Evolutionary conservation across 2,113 vertebrate species (phyloP).

Genomic region (Cygnus buccinator): DNA sequence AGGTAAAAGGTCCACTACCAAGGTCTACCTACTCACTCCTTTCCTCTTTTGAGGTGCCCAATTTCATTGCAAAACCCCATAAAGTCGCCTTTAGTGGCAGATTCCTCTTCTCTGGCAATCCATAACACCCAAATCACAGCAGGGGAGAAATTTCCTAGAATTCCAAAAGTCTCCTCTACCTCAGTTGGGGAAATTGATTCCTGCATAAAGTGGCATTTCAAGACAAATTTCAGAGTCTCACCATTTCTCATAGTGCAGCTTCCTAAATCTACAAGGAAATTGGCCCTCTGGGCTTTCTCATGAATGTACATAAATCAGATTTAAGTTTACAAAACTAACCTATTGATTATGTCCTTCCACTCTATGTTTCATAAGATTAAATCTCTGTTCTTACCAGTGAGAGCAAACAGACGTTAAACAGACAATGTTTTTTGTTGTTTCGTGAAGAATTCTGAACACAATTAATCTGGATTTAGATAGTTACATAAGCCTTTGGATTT

Average conservation of each 20-base stretch:
- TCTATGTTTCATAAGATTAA: background rate
- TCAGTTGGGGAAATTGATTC: background rate
- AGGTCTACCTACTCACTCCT: background rate
- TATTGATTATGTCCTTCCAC: background rate
- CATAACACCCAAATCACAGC: background rate
- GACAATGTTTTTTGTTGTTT: background rate
- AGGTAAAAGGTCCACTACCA: background rate
- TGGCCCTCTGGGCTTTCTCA: background rate
- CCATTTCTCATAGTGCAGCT: background rate
- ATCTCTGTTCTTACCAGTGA: background rate
- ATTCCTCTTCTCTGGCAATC: background rate
- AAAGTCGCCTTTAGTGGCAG: background rate
- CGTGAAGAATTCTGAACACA: slow-evolving; percentile 18
- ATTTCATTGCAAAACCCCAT: background rate
- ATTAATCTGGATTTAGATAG: slow-evolving; percentile 37
- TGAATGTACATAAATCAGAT: background rate
- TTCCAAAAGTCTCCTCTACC: background rate
- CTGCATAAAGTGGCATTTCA: background rate
- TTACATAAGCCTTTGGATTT: slow-evolving; percentile 47
- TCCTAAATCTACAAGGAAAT: background rate
- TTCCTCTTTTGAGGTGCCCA: background rate
- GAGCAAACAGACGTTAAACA: background rate
- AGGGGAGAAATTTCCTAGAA: background rate
- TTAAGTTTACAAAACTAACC: background rate
- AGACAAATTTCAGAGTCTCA: background rate